Conservation (phyloP, 1,140 invertebrate species). For the Sipha flava region DNA sequence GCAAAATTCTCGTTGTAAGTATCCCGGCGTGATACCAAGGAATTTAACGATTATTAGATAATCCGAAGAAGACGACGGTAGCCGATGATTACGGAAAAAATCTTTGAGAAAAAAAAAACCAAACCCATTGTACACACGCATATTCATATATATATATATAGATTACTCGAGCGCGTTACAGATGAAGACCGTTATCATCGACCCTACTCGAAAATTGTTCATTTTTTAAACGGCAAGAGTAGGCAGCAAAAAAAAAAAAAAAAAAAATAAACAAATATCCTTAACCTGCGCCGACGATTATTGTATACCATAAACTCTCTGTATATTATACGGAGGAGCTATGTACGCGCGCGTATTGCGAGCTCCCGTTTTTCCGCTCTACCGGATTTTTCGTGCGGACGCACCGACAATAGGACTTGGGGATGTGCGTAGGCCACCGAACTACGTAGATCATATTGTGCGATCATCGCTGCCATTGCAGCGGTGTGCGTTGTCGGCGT, state of each 20-base stretch:
- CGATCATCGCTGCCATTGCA: not conserved
- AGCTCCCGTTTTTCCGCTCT: conserved; percentile 18
- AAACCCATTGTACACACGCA: too few species aligned
- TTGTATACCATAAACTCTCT: too few species aligned
- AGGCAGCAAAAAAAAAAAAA: not conserved
- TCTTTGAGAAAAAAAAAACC: not conserved
- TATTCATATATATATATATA: too few species aligned
- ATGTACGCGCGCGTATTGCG: not conserved
- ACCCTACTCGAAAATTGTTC: not conserved
- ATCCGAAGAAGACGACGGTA: not conserved
- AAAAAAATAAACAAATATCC: not conserved
- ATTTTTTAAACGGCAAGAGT: not conserved
- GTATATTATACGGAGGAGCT: too few species aligned
- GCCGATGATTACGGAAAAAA: too few species aligned
- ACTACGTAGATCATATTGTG: not conserved
- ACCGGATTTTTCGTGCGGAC: conserved; percentile 2
- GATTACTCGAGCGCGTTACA: too few species aligned
- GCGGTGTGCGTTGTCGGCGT: conserved; percentile 14
- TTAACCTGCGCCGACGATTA: not conserved
- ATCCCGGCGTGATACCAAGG: too few species aligned
- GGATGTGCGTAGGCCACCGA: not conserved
- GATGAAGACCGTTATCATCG: too few species aligned
- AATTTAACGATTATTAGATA: not conserved
- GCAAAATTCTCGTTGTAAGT: too few species aligned
- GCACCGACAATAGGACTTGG: not conserved